Conservation (phyloP, 2,888 invertebrate species). For the Coelopa pilipes region DNA sequence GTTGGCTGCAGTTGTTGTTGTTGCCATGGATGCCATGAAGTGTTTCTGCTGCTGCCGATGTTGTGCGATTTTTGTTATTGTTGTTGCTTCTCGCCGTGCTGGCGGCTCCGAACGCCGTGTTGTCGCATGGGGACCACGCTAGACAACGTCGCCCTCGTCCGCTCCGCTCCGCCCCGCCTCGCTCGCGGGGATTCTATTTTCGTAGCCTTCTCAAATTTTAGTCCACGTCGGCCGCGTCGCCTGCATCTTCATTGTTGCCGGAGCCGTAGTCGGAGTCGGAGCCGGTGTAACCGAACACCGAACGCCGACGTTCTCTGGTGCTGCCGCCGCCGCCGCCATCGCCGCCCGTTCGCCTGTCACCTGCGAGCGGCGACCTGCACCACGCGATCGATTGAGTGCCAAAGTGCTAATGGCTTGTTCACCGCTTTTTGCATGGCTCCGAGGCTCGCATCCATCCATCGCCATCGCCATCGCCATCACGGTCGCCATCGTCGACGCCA, state of each 20-base stretch:
- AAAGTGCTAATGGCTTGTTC: conserved; percentile 59
- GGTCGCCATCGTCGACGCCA: too few relatives aligned
- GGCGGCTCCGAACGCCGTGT: too few relatives aligned
- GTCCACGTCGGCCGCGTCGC: not conserved
- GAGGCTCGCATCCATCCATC: conserved; percentile 2
- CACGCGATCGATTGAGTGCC: conserved; percentile 63
- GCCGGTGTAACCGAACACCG: too few relatives aligned
- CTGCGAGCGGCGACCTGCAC: conserved; percentile 24
- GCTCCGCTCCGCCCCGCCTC: not conserved
- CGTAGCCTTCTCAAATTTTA: not conserved
- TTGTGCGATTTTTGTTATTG: not conserved
- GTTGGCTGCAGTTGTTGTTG: conserved; percentile 33
- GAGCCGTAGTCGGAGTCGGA: too few relatives aligned
- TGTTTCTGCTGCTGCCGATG: not conserved
- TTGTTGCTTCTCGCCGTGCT: too few relatives aligned
- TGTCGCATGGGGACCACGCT: conserved; percentile 10
- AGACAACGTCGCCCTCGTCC: not conserved
- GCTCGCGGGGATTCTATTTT: not conserved
- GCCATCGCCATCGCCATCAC: not conserved
- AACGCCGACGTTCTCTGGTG: too few relatives aligned
- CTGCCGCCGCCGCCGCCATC: too few relatives aligned
- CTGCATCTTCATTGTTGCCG: too few relatives aligned
- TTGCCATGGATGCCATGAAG: conserved; percentile 12
- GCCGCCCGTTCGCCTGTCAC: not conserved
- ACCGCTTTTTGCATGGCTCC: conserved; percentile 12